These are phyloP conservation scores for Venustoraphidia nigricollis DNA, from an alignment of 2,888 invertebrate species.

Conservation along the genomic window DNA sequence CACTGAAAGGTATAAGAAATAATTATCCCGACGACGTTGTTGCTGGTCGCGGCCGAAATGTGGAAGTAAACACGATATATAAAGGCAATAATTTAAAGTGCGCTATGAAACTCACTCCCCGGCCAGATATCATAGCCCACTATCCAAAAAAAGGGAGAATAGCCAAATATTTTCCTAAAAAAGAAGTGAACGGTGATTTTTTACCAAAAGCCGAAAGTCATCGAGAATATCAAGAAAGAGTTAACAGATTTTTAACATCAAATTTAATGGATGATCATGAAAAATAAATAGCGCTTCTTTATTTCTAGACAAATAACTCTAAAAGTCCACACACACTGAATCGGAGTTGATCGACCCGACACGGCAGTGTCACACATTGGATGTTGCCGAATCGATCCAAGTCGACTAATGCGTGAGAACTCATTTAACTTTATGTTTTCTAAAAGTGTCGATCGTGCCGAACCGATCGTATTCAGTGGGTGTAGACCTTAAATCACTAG, in stretches of 20 bases:
- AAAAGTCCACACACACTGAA: too few relatives aligned
- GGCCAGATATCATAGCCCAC: slow-evolving; percentile 37
- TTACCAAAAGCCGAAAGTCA: slow-evolving; percentile 26
- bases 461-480: too few relatives aligned
- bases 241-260: slow-evolving; percentile 24
- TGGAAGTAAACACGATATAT: slow-evolving; percentile 37
- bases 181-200: slow-evolving; percentile 14
- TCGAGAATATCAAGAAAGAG: slow-evolving; percentile 30
- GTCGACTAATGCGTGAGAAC: too few relatives aligned
- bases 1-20: slow-evolving; percentile 44
- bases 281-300: not conserved
- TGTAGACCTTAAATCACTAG: too few relatives aligned
- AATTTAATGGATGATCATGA: slow-evolving; percentile 1
- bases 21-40: slow-evolving; percentile 37
- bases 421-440: too few relatives aligned
- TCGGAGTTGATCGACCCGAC: too few relatives aligned
- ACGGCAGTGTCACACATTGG: too few relatives aligned
- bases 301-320: too few relatives aligned
- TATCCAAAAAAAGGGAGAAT: slow-evolving; percentile 35
- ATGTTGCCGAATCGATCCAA: too few relatives aligned
- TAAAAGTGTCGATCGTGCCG: too few relatives aligned
- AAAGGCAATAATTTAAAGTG: slow-evolving; percentile 33
- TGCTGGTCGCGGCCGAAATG: slow-evolving; percentile 28
- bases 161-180: slow-evolving; percentile 31
- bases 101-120: slow-evolving; percentile 29